Conservation (phyloP, 1,140 invertebrate species). For the Microplitis demolitor region DNA sequence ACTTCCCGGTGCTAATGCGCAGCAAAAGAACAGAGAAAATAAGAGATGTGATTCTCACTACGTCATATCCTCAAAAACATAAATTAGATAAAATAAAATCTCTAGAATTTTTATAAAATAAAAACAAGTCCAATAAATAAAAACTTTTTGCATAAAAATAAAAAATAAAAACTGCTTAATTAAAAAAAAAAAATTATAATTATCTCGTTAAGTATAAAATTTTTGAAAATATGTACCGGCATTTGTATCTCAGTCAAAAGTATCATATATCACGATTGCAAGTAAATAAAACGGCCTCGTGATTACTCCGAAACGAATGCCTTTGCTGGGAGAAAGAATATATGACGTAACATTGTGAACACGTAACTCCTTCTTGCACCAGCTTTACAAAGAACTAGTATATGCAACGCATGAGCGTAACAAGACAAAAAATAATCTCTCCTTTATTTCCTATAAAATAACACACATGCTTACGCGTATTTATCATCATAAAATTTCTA, state of each 20-base stretch:
- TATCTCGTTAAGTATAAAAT: background rate
- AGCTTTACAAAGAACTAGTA: slow-evolving; percentile 16
- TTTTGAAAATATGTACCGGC: background rate
- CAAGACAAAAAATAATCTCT: background rate
- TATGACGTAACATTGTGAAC: slow-evolving; percentile 25
- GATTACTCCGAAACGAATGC: slow-evolving; percentile 16
- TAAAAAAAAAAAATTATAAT: too few species aligned
- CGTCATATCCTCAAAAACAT: background rate
- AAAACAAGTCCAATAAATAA: background rate
- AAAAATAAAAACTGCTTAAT: too few species aligned
- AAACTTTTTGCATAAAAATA: too few species aligned
- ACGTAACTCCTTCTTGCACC: slow-evolving; percentile 28
- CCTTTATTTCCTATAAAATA: background rate
- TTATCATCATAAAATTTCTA: too few species aligned
- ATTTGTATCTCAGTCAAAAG: background rate
- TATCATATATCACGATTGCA: background rate
- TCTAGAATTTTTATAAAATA: background rate
- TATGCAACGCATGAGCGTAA: slow-evolving; percentile 4
- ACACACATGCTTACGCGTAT: background rate
- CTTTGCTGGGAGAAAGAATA: slow-evolving; percentile 13
- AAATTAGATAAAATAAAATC: background rate
- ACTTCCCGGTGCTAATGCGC: slow-evolving; percentile 35
- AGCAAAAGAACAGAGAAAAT: background rate
- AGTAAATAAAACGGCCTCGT: slow-evolving; percentile 6
- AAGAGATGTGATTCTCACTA: slow-evolving; percentile 8